These are phyloP conservation scores for Merluccius polli DNA, from an alignment of 2,797 vertebrate genomes.

Conservation along the genomic window DNA sequence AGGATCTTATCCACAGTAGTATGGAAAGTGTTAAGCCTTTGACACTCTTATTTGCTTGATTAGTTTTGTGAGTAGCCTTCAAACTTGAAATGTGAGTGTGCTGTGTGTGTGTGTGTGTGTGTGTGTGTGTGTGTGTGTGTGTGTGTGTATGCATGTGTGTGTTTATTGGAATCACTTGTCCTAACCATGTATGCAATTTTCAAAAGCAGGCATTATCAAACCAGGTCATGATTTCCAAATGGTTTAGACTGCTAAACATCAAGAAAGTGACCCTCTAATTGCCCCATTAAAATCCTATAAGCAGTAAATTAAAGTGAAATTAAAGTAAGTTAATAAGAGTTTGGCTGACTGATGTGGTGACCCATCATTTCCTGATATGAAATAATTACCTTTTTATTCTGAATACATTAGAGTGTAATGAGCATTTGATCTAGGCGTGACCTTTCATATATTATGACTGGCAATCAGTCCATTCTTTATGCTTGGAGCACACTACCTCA, in stretches of 20 bases:
- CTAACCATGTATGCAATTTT: neutral
- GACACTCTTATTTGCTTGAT: neutral
- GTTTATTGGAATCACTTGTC: neutral
- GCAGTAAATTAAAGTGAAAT: slow-evolving; percentile 19
- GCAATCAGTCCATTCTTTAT: slow-evolving; percentile 36
- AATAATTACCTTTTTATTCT: slow-evolving; percentile 27
- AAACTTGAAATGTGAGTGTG: slow-evolving; percentile 1
- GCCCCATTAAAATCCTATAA: slow-evolving; percentile 23
- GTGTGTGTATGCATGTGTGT: neutral
- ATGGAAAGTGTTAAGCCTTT: neutral
- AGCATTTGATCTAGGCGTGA: slow-evolving; percentile 26
- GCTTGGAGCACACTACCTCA: slow-evolving; percentile 20
- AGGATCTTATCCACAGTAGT: slow-evolving; percentile 11
- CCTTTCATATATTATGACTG: slow-evolving; percentile 26
- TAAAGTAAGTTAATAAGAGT: slow-evolving; percentile 33
- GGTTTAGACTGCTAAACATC: slow-evolving; percentile 17
- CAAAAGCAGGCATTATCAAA: slow-evolving; percentile 4
- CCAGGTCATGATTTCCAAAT: neutral
- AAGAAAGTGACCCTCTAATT: slow-evolving; percentile 22
- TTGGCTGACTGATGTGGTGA: slow-evolving; percentile 23
- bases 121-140: neutral
- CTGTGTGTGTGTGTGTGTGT: slow-evolving; percentile 10
- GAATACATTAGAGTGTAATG: slow-evolving; percentile 33
- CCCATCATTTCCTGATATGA: slow-evolving; percentile 23
- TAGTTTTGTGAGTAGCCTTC: neutral